These are phyloP conservation scores for Anastrepha ludens DNA, from an alignment of 1,140 invertebrate species.

Conservation along the genomic window DNA sequence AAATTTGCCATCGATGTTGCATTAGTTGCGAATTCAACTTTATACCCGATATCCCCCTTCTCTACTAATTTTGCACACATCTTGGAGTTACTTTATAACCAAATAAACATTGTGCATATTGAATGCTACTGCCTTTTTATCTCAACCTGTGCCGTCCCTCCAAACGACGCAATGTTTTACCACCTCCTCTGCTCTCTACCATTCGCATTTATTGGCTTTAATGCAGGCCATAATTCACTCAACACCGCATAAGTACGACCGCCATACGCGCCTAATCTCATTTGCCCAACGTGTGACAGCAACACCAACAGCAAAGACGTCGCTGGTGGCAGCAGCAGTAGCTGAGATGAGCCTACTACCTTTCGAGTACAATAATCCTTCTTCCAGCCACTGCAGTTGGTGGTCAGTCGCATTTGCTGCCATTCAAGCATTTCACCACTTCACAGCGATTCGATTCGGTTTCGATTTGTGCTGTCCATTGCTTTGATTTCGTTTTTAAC, in stretches of 20 bases:
- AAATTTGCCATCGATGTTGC: no score
- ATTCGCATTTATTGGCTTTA: constrained; percentile 53
- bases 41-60: no score
- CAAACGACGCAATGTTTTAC: constrained; percentile 4
- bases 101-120: neutral
- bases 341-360: neutral
- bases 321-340: neutral
- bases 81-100: no score
- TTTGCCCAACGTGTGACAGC: constrained; percentile 39
- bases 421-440: constrained; percentile 41
- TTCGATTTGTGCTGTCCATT: constrained; percentile 31
- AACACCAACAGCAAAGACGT: constrained; percentile 24
- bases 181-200: neutral
- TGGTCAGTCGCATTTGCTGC: constrained; percentile 29
- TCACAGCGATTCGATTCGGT: constrained; percentile 28
- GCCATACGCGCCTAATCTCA: constrained; percentile 45
- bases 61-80: no score
- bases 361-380: neutral
- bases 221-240: constrained; percentile 57
- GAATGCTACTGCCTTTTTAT: neutral
- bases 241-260: neutral
- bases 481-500: constrained; percentile 51
- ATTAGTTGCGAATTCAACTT: no score
- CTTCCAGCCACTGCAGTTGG: neutral
- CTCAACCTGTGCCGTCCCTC: neutral